These are phyloP conservation scores for Pocillopora verrucosa DNA, from an alignment of 64 coral and sea anemone genomes.

Conservation along the genomic window DNA sequence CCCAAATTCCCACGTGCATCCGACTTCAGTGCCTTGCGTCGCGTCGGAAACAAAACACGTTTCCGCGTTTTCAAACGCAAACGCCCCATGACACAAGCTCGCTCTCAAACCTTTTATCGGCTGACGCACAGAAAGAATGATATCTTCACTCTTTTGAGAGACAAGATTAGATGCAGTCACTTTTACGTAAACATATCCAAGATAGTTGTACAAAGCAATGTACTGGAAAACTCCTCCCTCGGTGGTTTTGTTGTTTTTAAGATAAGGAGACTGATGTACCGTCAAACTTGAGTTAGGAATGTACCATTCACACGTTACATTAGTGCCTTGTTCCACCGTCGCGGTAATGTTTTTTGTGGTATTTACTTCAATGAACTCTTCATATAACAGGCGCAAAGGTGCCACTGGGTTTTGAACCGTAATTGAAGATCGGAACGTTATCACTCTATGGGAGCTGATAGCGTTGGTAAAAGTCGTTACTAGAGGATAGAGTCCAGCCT, in stretches of 20 bases:
- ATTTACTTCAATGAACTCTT: conserved; percentile 14
- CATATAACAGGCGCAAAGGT: background rate
- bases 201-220: background rate
- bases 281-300: background rate
- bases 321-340: conserved; percentile 2
- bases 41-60: conserved; percentile 16
- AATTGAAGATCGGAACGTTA: background rate
- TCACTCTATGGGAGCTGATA: background rate
- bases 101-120: conserved; percentile 15
- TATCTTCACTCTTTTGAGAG: background rate
- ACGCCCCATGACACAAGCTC: background rate
- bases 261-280: background rate
- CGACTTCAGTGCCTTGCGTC: background rate
- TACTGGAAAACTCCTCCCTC: conserved; percentile 6
- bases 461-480: background rate
- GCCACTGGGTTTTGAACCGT: conserved; percentile 5
- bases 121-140: background rate
- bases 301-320: conserved; percentile 33
- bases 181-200: background rate
- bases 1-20: conserved; percentile 20
- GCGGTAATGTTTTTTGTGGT: background rate
- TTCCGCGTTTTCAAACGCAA: conserved; percentile 27
- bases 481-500: background rate
- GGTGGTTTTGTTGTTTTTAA: background rate
- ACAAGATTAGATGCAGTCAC: conserved; percentile 16